phyloP scores from a whole-genome alignment of 1,140 invertebrate species.

The Drosophila pallidifrons region DNA sequence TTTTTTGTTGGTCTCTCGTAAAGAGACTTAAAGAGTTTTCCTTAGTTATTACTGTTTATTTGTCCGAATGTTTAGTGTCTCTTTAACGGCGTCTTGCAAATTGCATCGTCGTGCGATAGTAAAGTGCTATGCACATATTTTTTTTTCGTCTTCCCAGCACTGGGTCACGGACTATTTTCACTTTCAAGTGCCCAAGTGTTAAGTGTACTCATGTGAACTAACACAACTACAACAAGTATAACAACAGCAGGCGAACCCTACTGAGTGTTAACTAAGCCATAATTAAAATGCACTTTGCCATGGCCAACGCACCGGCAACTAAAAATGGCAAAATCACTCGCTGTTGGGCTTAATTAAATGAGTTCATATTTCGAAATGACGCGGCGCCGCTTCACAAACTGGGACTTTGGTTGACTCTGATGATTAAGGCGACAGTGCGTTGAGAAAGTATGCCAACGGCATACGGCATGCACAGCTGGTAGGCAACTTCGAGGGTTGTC shows the following conservation, averaged over 20 bases:
- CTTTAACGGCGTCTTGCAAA: conserved; percentile 51
- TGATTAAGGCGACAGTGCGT: conserved; percentile 41
- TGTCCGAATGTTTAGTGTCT: conserved; percentile 35
- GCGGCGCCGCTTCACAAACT: neutral
- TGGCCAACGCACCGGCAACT: conserved; percentile 33
- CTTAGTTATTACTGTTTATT: conserved; percentile 9
- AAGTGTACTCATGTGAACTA: conserved; percentile 38
- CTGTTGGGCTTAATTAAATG: conserved; percentile 67
- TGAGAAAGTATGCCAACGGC: conserved; percentile 64
- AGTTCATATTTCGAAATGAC: conserved; percentile 45
- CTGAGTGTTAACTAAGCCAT: conserved; percentile 55
- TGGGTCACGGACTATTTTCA: conserved; percentile 62
- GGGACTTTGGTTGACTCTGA: conserved; percentile 7
- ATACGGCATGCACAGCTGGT: conserved; percentile 6
- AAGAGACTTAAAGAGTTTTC: conserved; percentile 41
- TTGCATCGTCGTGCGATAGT: conserved; percentile 53
- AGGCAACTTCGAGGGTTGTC: neutral
- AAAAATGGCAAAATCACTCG: conserved; percentile 62
- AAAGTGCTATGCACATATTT: conserved; percentile 45
- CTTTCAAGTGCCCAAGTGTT: conserved; percentile 52
- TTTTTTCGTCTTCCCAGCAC: conserved; percentile 10
- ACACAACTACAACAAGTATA: neutral
- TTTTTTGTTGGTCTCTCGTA: conserved; percentile 32
- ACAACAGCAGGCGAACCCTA: conserved; percentile 17
- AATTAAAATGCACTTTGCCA: conserved; percentile 79